These are phyloP conservation scores for Xanthorhoe designata DNA, from an alignment of 2,888 invertebrate species.

Conservation along the genomic window DNA sequence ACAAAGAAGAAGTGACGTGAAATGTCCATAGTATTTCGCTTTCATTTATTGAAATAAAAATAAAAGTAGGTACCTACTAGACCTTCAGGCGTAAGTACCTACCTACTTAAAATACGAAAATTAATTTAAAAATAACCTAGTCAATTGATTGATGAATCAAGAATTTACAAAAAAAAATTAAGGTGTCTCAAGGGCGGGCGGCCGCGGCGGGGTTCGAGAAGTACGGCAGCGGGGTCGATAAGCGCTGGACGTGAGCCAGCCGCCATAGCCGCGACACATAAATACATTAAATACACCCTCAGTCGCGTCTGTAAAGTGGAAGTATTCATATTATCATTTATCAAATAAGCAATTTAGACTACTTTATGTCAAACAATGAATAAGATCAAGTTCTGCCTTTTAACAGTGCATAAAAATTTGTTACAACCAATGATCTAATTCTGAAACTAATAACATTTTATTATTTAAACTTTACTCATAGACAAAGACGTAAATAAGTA, in stretches of 20 bases:
- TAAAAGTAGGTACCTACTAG: neutral
- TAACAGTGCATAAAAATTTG: too few relatives aligned
- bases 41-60: neutral
- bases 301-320: constrained; percentile 62
- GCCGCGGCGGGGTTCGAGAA: constrained; percentile 48
- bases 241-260: constrained; percentile 85
- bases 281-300: constrained; percentile 79
- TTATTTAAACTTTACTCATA: too few relatives aligned
- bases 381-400: too few relatives aligned
- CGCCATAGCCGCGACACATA: constrained; percentile 67
- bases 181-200: constrained; percentile 43
- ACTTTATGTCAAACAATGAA: too few relatives aligned
- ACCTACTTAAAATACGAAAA: neutral
- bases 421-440: too few relatives aligned
- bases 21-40: neutral
- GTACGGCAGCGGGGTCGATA: constrained; percentile 68
- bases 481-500: too few relatives aligned
- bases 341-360: neutral
- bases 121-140: constrained; percentile 1
- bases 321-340: constrained; percentile 45
- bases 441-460: too few relatives aligned
- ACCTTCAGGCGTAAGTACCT: too few relatives aligned
- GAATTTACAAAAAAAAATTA: constrained; percentile 29
- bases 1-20: too few relatives aligned
- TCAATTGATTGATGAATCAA: constrained; percentile 18